A percentile compares a stretch with the other conserved stretches of the same genome.
phyloP scores from a whole-genome alignment of 2,113 vertebrate species.

The Passer domesticus region DNA sequence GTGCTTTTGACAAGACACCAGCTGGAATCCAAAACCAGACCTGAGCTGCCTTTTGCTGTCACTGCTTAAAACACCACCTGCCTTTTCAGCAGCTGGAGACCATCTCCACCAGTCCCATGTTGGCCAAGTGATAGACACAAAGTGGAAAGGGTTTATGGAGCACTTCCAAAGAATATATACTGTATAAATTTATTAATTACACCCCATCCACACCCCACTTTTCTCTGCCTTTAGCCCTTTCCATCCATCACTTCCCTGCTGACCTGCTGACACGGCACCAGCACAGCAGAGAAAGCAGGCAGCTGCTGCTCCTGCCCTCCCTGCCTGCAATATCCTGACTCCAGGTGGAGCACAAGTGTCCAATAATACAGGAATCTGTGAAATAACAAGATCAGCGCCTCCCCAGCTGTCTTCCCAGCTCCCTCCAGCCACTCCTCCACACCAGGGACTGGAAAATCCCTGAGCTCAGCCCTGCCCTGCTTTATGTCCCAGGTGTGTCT shows the following conservation, averaged over 20 bases:
- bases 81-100: background rate
- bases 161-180: background rate
- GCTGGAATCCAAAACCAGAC: background rate
- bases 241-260: background rate
- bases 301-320: background rate
- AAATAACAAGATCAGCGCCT: constrained; percentile 40
- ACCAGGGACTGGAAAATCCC: background rate
- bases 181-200: background rate
- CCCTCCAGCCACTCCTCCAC: background rate
- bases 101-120: accelerated
- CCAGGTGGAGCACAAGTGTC: background rate
- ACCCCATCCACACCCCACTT: background rate
- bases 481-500: background rate
- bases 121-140: background rate
- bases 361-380: constrained; percentile 73
- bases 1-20: background rate
- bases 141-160: background rate
- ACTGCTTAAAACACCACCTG: background rate
- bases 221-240: background rate
- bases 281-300: background rate
- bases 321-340: constrained; percentile 11
- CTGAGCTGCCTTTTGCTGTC: background rate
- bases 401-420: background rate
- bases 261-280: background rate
- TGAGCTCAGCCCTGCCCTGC: background rate